phyloP scores from a whole-genome alignment of 1,140 invertebrate species.

The Dendrolimus kikuchii region DNA sequence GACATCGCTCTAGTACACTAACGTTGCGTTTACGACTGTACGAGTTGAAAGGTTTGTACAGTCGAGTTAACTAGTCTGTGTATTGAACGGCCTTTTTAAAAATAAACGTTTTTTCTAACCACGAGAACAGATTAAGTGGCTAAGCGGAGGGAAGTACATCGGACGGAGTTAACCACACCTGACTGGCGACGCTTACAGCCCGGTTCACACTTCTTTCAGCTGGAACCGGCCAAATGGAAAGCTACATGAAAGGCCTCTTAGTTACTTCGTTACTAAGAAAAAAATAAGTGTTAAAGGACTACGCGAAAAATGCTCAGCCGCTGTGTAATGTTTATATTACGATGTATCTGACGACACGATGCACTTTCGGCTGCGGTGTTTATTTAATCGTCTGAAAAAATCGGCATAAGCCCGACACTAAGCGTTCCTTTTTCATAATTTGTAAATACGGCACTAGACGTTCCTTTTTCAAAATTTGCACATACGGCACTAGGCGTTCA shows the following conservation, averaged over 20 bases:
- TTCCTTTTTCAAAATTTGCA: too few species aligned
- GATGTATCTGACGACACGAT: too few species aligned
- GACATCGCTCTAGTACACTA: background rate
- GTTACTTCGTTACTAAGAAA: constrained; percentile 49
- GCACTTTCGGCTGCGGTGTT: too few species aligned
- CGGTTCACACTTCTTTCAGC: constrained; percentile 63
- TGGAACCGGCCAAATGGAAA: constrained; percentile 58
- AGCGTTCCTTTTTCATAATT: too few species aligned
- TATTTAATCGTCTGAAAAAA: too few species aligned
- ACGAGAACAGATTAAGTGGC: constrained; percentile 57
- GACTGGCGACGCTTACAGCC: constrained; percentile 51
- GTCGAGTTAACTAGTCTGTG: background rate
- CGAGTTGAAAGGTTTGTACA: constrained; percentile 15
- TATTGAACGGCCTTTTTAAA: constrained; percentile 23
- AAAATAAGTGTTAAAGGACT: constrained; percentile 42
- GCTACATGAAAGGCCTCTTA: constrained; percentile 65
- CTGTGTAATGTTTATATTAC: constrained; percentile 15
- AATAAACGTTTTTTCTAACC: constrained; percentile 59
- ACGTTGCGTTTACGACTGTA: constrained; percentile 9
- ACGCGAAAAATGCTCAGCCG: constrained; percentile 22
- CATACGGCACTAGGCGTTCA: too few species aligned
- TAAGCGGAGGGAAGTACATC: constrained; percentile 32
- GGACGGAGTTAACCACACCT: constrained; percentile 53
- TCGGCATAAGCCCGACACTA: too few species aligned
- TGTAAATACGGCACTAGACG: too few species aligned